Evolutionary conservation across 1,140 invertebrate genomes (phyloP).

Genomic region (Hycleus phaleratus): DNA sequence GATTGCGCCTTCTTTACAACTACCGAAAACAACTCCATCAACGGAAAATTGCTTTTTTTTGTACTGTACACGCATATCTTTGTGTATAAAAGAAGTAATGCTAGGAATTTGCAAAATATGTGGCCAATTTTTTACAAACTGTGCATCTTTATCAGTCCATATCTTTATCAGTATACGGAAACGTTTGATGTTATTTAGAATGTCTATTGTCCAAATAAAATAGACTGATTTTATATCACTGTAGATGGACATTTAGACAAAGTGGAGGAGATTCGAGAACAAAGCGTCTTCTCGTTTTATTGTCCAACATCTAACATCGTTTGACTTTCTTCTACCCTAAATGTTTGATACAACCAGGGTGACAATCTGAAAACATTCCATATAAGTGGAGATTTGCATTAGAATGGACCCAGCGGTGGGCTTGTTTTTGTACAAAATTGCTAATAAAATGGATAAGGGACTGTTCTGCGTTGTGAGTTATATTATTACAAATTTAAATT

Average conservation of each 20-base stretch:
- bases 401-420: conserved; percentile 1
- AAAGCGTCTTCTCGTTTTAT: conserved; percentile 11
- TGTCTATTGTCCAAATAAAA: too few species aligned
- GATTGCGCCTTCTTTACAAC: too few species aligned
- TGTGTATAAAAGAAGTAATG: too few species aligned
- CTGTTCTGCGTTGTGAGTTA: neutral
- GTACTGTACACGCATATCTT: too few species aligned
- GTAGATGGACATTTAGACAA: conserved; percentile 1
- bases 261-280: conserved; percentile 8
- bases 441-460: conserved; percentile 10
- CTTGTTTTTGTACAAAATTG: conserved; percentile 5
- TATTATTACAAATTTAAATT: too few species aligned
- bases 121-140: too few species aligned
- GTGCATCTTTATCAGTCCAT: too few species aligned
- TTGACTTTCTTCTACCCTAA: conserved; percentile 2
- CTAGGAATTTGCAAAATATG: too few species aligned
- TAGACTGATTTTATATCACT: conserved; percentile 1
- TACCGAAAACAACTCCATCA: too few species aligned
- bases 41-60: too few species aligned
- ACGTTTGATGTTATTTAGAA: too few species aligned
- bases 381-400: conserved; percentile 6
- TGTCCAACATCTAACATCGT: neutral
- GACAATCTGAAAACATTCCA: conserved; percentile 7
- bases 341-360: neutral
- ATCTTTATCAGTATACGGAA: too few species aligned